Base-by-base conservation (phyloP, 2,113 vertebrate species). In the Solea solea region DNA sequence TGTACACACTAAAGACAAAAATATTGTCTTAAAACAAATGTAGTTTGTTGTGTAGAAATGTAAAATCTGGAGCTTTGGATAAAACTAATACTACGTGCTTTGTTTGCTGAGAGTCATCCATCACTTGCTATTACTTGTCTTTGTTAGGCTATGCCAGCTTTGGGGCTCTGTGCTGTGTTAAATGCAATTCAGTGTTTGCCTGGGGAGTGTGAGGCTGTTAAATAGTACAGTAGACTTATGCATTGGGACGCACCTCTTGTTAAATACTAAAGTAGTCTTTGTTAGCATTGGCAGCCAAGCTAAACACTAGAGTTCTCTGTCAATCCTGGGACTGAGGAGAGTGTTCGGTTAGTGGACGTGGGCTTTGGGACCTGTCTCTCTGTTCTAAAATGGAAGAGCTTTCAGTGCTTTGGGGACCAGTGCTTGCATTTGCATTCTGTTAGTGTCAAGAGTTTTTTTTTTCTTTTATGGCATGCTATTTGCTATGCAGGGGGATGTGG, bases 131-230 rank as follows among this genome's bases (percentile, higher is more conserved):
- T 34, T 34, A 34, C 34, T 4, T 79, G 72, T 73, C 67, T 70
- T 60, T 76, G 68, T 80, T 55, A 42, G 53, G 76, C 62, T 65
- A 56, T 60, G 74, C 58, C 74, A 79, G 41, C 77, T 79, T 4
- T 40, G 69, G 67, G 62, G 57, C 73, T 75, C 15, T 66, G 63
- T 3, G 27, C 61, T 16, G 56, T 52, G 72, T 74, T 89, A 87
- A 91, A 89, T 81, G 84, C 76, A 63, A 57, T 87, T 84, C 80
- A 72, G 70, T 88, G 85, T 90, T 83, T 78, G 83, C 79, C 68
- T 55, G 48, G 83, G 90, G 87, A 86, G 62, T 46, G 44, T 1
- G 41, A 74, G 76, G 62, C 76, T 90, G 70, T 85, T 87, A 74
- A 89, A 89, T 89, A 87, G 74, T 82, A 88, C 76, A 91, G 80